Percentiles rank a stretch among this genome's conserved stretches.
phyloP scores from a whole-genome alignment of 2,888 invertebrate genomes.

The Euplagia quadripunctaria region DNA sequence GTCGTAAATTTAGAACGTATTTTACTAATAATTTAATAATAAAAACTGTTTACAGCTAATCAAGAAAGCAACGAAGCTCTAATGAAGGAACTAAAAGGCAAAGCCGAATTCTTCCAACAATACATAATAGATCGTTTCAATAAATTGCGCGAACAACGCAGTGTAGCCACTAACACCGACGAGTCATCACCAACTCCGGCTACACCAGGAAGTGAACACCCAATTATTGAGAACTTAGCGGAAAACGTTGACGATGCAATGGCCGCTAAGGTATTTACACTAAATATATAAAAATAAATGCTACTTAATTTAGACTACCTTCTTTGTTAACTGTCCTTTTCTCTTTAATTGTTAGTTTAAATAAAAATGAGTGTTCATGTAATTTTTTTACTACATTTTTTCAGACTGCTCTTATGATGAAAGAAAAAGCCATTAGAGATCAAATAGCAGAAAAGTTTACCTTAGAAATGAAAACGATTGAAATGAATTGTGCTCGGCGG shows the following conservation, averaged over 20 bases:
- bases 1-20: no score
- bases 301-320: no score
- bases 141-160: constrained; percentile 68
- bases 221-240: constrained; percentile 66
- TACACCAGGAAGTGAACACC: constrained; percentile 27
- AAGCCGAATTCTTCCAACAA: constrained; percentile 89
- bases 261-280: constrained; percentile 63
- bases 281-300: no score
- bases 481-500: constrained; percentile 84
- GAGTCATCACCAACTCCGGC: constrained; percentile 31
- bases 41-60: constrained; percentile 60
- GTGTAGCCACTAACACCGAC: constrained; percentile 74
- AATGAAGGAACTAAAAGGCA: constrained; percentile 88
- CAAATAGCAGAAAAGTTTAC: constrained; percentile 90
- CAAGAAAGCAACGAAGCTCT: constrained; percentile 87
- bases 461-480: constrained; percentile 87
- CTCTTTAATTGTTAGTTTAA: no score
- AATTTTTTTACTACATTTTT: constrained; percentile 24
- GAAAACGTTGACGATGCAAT: constrained; percentile 71
- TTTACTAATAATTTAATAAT: background rate
- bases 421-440: constrained; percentile 88
- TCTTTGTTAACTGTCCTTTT: no score
- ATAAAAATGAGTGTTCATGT: no score
- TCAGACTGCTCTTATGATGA: constrained; percentile 84
- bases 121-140: constrained; percentile 87